Evolutionary conservation across 1,140 invertebrate genomes (phyloP), one percentile per base, ranked within the genome.

Genomic region (Acromyrmex echinatior): DNA sequence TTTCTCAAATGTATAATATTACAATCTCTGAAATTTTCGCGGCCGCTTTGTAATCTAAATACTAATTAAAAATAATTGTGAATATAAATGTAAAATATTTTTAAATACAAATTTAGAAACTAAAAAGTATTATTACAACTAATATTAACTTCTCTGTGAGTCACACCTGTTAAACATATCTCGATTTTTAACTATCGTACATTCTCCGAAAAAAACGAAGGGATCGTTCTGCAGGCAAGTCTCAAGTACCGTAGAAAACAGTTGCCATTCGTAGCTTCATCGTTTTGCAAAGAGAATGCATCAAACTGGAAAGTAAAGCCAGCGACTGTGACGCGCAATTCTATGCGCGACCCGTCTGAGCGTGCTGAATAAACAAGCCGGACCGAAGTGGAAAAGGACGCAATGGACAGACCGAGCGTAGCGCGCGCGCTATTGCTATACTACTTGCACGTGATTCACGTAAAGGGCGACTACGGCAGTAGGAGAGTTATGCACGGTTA

Each of bases 311-410:
- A 89, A 86, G 84, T 81, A 89, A 89, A 90, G 70, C 62, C 76
- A 21, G 49, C 49, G 84, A 89, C 81, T 56, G 82, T 89, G 68
- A 73, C 76, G 82, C 76, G 82, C 78, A 56, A 89, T 86, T 74
- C 60, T 58, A 45, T 71, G 66, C 12, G 51, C 60, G 56, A 71
- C 21, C 63, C 74, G 56, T 70, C 63, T 80, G 63, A 56, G n/a
- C 71, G 53, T n/a, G 9, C 82, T 88, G 88, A 78, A 90, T 87
- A 90, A 90, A 89, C 88, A 82, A 81, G 60, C 80, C 62, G 45
- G 66, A 63, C 70, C 77, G 58, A 86, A 73, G 76, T 65, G 84
- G 71, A 66, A 77, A 39, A 79, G 62, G 63, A 74, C 84, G 80
- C 18, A 1, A 14, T 78, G 39, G 68, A 45, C 39, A 28, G 78